Base-by-base conservation (phyloP, 2,797 vertebrate genomes). In the Heteromormyrus szaboi region DNA sequence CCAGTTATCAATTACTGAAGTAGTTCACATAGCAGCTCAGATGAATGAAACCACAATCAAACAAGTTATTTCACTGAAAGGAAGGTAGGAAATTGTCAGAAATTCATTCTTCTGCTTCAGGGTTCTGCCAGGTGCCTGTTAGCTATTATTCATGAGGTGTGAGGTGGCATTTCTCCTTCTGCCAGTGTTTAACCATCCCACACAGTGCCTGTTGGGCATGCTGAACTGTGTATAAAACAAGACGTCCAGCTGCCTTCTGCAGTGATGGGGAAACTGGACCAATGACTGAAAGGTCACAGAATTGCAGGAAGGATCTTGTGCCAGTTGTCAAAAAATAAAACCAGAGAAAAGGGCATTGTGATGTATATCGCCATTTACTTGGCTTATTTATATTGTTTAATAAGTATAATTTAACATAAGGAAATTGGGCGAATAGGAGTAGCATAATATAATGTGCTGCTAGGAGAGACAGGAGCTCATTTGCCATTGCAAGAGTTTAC, bases 401-500 rank as follows among this genome's bases (percentile, higher is more conserved):
- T 19, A 41, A n/a, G 17, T 44, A 44, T 44, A 79, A 79, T 8
- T 44, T 79, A 79, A 44, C 72, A 19, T 79, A 79, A 44, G 33
- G 33, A 79, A 79, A 17, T 19, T 41, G 17, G 5, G 7, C 17
- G 19, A 79, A 79, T 44, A n/a, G 37, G 6, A 44, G 46, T 84
- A 50, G n/a, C 44, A 48, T 50, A 44, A 50, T 84, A 48, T 37
- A 56, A n/a, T 37, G 46, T 19, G 14, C 84, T 54, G 85, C 25
- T 54, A 29, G 51, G 2, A 29, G 12, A 86, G 17, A 86, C 5
- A 51, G 46, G 17, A 54, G 85, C 53, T 37, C 53, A 59, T 86
- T 25, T 50, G 50, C 84, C 50, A 94, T 91, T 91, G 88, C 93
- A 93, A 88, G 19, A 29, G 90, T 93, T 94, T 92, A 90, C 89